Evolutionary conservation across 2,113 vertebrate genomes (phyloP).

Genomic region (Albula goreensis): DNA sequence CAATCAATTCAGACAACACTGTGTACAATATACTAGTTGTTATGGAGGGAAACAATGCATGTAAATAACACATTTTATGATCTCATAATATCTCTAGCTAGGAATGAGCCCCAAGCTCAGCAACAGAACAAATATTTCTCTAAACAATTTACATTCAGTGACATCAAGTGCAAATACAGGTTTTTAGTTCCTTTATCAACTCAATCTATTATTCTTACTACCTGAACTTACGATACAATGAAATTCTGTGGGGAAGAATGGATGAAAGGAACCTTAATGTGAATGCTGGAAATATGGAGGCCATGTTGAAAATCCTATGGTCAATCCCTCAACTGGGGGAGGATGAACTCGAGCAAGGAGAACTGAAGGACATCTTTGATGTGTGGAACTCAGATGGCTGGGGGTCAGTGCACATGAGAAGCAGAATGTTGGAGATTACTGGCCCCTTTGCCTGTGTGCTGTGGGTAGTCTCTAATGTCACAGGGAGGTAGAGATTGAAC

Average conservation of each 20-base stretch:
- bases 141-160: too few relatives aligned
- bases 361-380: not conserved
- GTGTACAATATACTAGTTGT: not conserved
- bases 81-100: not conserved
- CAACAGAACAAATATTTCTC: not conserved
- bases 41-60: not conserved
- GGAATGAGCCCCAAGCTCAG: not conserved
- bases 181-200: too few relatives aligned
- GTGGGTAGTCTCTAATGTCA: slow-evolving; percentile 20
- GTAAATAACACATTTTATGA: too few relatives aligned
- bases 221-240: not conserved
- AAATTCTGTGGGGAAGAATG: not conserved
- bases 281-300: not conserved
- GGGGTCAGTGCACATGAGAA: not conserved
- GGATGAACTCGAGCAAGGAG: not conserved
- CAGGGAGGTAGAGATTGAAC: slow-evolving; percentile 32
- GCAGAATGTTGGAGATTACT: slow-evolving; percentile 8
- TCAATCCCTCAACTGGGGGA: not conserved
- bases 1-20: not conserved
- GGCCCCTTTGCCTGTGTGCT: slow-evolving; percentile 12
- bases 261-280: not conserved
- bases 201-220: not conserved
- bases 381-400: not conserved
- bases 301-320: not conserved
- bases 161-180: too few relatives aligned